phyloP scores from a whole-genome alignment of 2,888 invertebrate genomes.

The Antheraea yamamai region DNA sequence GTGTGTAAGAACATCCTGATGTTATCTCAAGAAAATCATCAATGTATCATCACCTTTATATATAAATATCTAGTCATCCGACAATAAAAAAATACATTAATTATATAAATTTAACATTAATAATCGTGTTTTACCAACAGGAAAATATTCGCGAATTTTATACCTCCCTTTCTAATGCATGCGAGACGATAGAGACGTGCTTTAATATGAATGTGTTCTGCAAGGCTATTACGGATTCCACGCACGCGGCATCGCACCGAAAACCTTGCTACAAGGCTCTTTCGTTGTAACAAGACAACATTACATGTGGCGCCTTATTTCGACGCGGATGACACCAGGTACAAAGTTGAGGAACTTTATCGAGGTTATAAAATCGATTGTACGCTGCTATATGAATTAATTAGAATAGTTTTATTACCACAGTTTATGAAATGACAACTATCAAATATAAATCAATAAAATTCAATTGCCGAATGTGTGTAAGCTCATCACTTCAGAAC shows the following conservation, averaged over 20 bases:
- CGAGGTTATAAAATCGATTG: slow-evolving; percentile 24
- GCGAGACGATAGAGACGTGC: slow-evolving; percentile 30
- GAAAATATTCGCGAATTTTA: slow-evolving; percentile 33
- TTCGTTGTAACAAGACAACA: slow-evolving; percentile 51
- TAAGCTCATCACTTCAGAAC: too few relatives aligned
- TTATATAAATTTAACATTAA: slow-evolving; percentile 3
- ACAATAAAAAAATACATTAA: not conserved
- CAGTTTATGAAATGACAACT: not conserved
- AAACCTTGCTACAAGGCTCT: slow-evolving; percentile 75
- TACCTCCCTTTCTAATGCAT: slow-evolving; percentile 24
- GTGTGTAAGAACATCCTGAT: not conserved
- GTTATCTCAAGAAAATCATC: not conserved
- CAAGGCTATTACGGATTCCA: slow-evolving; percentile 69
- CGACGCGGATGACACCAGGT: slow-evolving; percentile 21
- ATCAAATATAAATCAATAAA: too few relatives aligned
- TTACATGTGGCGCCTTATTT: slow-evolving; percentile 40
- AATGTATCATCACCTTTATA: not conserved
- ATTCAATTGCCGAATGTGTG: too few relatives aligned
- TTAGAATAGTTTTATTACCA: slow-evolving; percentile 15
- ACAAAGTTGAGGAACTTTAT: slow-evolving; percentile 21
- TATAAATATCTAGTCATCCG: not conserved
- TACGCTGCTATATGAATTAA: slow-evolving; percentile 19
- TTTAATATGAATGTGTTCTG: slow-evolving; percentile 36
- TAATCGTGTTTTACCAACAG: slow-evolving; percentile 20
- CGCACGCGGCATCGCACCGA: slow-evolving; percentile 56